Base-by-base conservation (phyloP, 2,797 vertebrate genomes). In the Gymnothorax javanicus region DNA sequence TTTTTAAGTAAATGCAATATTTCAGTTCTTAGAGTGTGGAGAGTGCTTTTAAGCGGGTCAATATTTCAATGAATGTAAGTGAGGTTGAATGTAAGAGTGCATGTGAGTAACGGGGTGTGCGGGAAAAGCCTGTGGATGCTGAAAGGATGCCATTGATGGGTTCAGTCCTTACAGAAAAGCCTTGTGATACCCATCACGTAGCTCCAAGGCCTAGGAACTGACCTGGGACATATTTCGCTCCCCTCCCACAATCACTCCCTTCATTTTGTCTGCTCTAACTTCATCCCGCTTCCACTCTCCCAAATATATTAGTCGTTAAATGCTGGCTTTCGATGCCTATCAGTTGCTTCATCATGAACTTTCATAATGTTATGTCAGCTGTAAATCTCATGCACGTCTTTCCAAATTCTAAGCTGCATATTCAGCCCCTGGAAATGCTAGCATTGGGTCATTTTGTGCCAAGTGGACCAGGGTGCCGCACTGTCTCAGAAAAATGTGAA, bases 91-190 rank as follows among this genome's bases (percentile, higher is more conserved):
- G 59, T 84, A 13, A 67, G 84, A 54, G 13, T 69, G 84, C 71
- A 25, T 73, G 20, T 56, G 43, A 23, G 62, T 25, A 12, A 11
- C 33, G 57, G 84, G 56, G 12, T 85, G 33, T 84, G 52, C 8
- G 33, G 13, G 13, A 2, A 69, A 23, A 85, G 57, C 33, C 64
- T 27, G 57, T 50, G 57, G 88, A 88, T 84, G 89, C 87, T 92
- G 93, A 96, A 96, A 94, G 93, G 92, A 92, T 90, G 91, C 92
- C 91, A 94, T 96, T 96, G 94, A 96, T 93, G 83, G 86, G 64
- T 33, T 82, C 3, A 43, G 1, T 89, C 86, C 92, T 52, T 86
- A 90, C 90, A 91, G 88, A 88, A 88, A 90, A 60, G 91, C 95
- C 96, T 95, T 94, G 95, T 96, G 96, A 96, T 73, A 88, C 87